These are phyloP conservation scores for Oscheius sp. DNA, from an alignment of 2,888 invertebrate genomes.

Conservation along the genomic window DNA sequence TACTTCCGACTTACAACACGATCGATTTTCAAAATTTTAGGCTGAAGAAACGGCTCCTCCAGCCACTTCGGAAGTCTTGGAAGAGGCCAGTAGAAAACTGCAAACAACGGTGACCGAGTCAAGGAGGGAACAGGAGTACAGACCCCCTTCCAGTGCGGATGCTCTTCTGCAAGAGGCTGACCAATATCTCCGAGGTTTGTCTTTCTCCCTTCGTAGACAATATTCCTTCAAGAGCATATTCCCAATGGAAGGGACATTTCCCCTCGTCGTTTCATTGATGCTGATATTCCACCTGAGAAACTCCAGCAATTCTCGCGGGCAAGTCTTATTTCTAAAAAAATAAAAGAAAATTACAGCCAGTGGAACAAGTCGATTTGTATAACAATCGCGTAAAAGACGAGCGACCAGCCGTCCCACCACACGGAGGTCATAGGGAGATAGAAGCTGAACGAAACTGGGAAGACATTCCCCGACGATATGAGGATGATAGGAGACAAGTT, in stretches of 20 bases:
- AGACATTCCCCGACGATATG: constrained; percentile 13
- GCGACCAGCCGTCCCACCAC: constrained; percentile 17
- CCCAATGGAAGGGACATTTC: constrained; percentile 11
- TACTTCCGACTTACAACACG: neutral
- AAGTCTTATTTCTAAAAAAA: too few relatives aligned
- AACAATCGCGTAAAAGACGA: neutral
- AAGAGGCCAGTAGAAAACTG: constrained; percentile 13
- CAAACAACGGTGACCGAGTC: neutral
- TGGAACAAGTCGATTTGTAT: neutral
- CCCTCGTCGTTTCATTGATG: constrained; percentile 17
- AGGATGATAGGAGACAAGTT: constrained; percentile 1
- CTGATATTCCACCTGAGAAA: neutral
- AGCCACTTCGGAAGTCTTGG: constrained; percentile 9
- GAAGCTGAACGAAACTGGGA: neutral
- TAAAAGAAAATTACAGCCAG: neutral
- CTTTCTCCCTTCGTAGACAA: neutral
- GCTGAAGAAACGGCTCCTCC: neutral
- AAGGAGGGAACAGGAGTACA: constrained; percentile 19
- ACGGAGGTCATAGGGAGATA: constrained; percentile 2
- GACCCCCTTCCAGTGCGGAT: constrained; percentile 41
- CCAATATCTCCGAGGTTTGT: constrained; percentile 34
- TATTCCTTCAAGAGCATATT: neutral
- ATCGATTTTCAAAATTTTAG: neutral
- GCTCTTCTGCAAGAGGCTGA: constrained; percentile 47
- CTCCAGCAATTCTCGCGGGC: too few relatives aligned